Conservation (phyloP, 2,113 vertebrate genomes). For the Merops nubicus region DNA sequence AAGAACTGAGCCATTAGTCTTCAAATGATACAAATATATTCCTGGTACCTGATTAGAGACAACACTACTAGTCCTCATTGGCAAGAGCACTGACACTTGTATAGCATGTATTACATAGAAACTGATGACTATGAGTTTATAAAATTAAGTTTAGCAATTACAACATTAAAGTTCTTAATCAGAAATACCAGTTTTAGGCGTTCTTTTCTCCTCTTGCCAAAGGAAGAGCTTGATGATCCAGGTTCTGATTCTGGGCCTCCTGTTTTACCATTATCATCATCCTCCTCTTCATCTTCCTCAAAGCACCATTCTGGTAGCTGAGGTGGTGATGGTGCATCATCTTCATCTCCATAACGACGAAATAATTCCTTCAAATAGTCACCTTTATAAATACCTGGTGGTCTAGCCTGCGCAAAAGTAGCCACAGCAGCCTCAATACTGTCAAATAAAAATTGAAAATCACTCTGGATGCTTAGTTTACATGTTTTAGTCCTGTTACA, state of each 20-base stretch:
- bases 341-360: conserved; percentile 92
- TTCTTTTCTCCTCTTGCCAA: conserved; percentile 91
- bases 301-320: conserved; percentile 95
- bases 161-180: neutral
- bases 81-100: neutral
- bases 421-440: conserved; percentile 95
- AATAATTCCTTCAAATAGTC: conserved; percentile 98
- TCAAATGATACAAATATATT: neutral
- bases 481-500: neutral
- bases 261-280: conserved; percentile 76
- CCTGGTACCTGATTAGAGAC: neutral
- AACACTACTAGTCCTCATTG: neutral
- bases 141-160: neutral
- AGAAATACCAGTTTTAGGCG: conserved; percentile 90
- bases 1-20: neutral
- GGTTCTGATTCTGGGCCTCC: conserved; percentile 88
- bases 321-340: conserved; percentile 89
- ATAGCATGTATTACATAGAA: neutral
- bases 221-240: conserved; percentile 87
- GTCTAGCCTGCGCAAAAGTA: conserved; percentile 89
- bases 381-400: conserved; percentile 97
- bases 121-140: neutral
- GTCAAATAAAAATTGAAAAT: conserved; percentile 53
- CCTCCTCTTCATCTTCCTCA: conserved; percentile 89
- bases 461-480: neutral